Base-by-base conservation (phyloP, 1,140 invertebrate species). In the Arctopsyche grandis region DNA sequence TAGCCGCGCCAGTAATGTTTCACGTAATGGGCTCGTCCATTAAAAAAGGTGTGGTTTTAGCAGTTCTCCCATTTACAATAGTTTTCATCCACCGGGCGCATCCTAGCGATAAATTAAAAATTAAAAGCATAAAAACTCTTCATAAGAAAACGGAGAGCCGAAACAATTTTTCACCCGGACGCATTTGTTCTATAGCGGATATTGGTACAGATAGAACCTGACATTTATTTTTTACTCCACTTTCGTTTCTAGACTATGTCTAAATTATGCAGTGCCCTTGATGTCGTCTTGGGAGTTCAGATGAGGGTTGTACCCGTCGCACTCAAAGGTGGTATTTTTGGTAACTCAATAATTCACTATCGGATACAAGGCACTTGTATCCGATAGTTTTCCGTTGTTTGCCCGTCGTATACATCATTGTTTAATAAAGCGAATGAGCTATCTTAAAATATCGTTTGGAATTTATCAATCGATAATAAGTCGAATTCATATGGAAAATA, bases 1-100 rank as follows among this genome's bases (percentile, higher is more conserved):
- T n/a, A 38, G 3, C 29, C 7, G 29, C 29, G 29, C 29, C 29
- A 38, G 29, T 60, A 60, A 60, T 60, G 56, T 60, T 60, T 16
- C 56, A 21, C 21, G 56, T 60, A 60, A 60, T 60, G 56, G 56
- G 56, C 9, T 19, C 56, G 16, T 60, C 56, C 56, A 60, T 60
- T 60, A 60, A 60, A 16, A 60, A 60, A 60, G 56, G 56, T 21
- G 16, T 60, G 56, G 56, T 60, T 60, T 60, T 19, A 16, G 9
- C 9, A 60, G 9, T 60, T 60, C 14, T 56, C 52, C n/a, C 7
- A 38, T 38, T 38, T 38, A 38, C 29, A 38, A 38, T 38, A n/a
- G n/a, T n/a, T n/a, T n/a, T n/a, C n/a, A n/a, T n/a, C n/a, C n/a
- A n/a, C n/a, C n/a, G n/a, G n/a, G n/a, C n/a, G n/a, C n/a, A n/a